Evolutionary conservation across 2,113 vertebrate genomes (phyloP), one percentile per base, ranked within the genome.

Genomic region (Nestor notabilis): DNA sequence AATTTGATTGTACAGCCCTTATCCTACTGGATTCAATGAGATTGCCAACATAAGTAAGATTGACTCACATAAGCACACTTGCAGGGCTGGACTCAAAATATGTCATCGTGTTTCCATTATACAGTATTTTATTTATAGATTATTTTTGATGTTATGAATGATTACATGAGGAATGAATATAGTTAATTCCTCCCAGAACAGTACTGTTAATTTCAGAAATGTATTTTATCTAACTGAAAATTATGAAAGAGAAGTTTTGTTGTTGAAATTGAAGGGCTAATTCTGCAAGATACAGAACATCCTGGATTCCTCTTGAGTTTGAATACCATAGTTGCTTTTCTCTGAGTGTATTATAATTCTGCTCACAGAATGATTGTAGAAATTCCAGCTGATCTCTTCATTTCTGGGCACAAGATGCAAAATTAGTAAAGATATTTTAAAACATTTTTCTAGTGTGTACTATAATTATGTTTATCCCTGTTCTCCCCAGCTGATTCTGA

Each of bases 351-450:
- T 89, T 94, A 89, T 84, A 92, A 95, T 96, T 84, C 93, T 76
- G 49, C 41, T 82, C 89, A 82, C 83, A 87, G 78, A 72, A 61
- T 94, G 77, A 89, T 93, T 96, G 49, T 41, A 85, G 74, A 87
- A 95, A 95, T 97, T 96, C 83, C 89, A 95, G 89, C 90, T 95
- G 96, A 96, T 94, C 89, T 87, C 68, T 94, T 93, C 74, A 92
- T 96, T 95, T 97, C 83, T 97, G 94, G 83, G 77, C 77, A 87
- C 33, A 81, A 93, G 81, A 95, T 95, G 53, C 93, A 87, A 96
- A 97, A 97, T 95, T 90, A 97, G 86, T 76, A 75, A 66, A 94
- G 89, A 96, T 96, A 95, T 96, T 97, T 97, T 95, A 93, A 93
- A 95, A 87, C 80, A 83, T 93, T 95, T 94, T 97, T 89, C 86